Evolutionary conservation across 2,113 vertebrate species (phyloP), one percentile per base, ranked within the genome.

Genomic region (Nicator chloris): DNA sequence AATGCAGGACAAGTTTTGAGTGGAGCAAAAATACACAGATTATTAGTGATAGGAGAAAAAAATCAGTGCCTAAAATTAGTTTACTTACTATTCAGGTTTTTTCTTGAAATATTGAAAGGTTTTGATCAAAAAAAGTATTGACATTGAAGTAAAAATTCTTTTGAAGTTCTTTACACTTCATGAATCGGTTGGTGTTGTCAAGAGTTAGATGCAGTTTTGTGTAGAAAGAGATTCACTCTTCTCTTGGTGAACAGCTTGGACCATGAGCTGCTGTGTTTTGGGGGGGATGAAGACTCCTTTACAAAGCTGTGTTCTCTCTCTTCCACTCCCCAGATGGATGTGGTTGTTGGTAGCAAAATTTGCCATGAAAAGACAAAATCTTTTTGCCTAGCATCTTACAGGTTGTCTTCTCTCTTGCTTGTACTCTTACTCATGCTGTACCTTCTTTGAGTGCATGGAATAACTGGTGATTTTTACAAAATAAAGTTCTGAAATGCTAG

Each of bases 121-220:
- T 51, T 85, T 51, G 4, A 31, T 71, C 13, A 59, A 49, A 71
- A 47, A 18, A 56, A 30, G 13, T 30, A 35, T 13, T 86, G 6
- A 51, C 56, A 61, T 39, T 27, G 2, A 13, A 24, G 35, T 40
- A 40, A 37, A 66, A 28, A 28, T 26, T 39, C 4, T 66, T 69
- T 19, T 73, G 1, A 42, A 75, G 16, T 70, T 66, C 39, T 50
- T 77, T 20, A 28, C 1, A 1, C 11, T 78, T 94, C 5, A 2
- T 51, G 9, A 57, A 11, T 50, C 0, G 0, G 2, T 42, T 90
- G 69, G 4, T 78, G 28, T 6, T 44, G 15, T 49, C 30, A 56
- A 23, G 81, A 13, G 2, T 15, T 42, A 30, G 18, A 33, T 56
- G 47, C 37, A 47, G 19, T 51, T 76, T 49, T 2, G 0, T n/a